Evolutionary conservation across 2,113 vertebrate genomes (phyloP).

Genomic region (Myiopsitta monachus): DNA sequence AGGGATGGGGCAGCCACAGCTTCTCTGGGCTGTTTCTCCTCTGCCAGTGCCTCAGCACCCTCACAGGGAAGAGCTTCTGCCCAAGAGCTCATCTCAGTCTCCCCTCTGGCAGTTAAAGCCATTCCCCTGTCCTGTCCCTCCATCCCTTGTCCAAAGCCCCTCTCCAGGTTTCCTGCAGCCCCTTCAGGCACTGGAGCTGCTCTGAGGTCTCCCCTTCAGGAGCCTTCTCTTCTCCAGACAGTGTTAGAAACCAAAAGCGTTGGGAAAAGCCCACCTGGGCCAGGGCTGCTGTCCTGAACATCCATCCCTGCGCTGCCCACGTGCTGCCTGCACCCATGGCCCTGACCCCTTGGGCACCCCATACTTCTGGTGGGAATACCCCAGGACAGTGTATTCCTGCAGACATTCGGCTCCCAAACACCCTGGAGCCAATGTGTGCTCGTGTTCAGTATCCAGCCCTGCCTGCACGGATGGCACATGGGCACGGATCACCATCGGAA

Average conservation of each 20-base stretch:
- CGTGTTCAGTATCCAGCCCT: neutral
- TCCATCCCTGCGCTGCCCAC: neutral
- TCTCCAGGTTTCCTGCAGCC: neutral
- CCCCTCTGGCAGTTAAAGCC: too few relatives aligned
- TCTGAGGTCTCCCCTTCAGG: neutral
- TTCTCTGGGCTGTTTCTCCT: too few relatives aligned
- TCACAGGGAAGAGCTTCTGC: too few relatives aligned
- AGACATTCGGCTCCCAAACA: neutral
- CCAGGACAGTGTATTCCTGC: fast-evolving
- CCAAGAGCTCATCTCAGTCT: too few relatives aligned
- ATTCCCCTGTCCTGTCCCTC: too few relatives aligned
- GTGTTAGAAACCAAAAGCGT: neutral
- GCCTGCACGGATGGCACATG: fast-evolving
- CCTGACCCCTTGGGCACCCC: neutral
- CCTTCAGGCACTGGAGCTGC: neutral
- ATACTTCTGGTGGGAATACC: fast-evolving
- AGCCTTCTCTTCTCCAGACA: neutral
- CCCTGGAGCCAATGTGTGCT: neutral
- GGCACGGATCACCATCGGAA: fast-evolving
- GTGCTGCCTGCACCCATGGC: neutral
- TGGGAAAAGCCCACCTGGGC: neutral
- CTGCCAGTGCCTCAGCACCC: too few relatives aligned
- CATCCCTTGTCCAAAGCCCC: neutral
- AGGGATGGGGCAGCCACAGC: too few relatives aligned
- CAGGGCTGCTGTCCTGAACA: neutral